Evolutionary conservation across 2,888 invertebrate species (phyloP).

Genomic region (Nymphalis c-album): DNA sequence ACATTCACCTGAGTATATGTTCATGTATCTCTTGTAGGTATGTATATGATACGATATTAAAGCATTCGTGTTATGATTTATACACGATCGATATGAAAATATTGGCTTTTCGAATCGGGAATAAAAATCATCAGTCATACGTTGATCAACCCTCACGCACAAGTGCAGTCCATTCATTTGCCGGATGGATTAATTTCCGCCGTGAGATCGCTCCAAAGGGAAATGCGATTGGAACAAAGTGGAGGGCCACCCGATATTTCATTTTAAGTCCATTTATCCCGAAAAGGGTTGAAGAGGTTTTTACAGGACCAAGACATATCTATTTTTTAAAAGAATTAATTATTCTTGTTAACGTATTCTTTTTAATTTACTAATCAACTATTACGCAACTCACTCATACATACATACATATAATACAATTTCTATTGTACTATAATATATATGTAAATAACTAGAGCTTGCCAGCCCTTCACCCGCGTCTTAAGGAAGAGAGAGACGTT

Average conservation of each 20-base stretch:
- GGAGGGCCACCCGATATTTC: constrained; percentile 61
- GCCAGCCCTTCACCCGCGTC: too few species aligned
- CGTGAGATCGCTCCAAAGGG: constrained; percentile 76
- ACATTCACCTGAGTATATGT: too few species aligned
- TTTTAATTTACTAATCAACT: neutral
- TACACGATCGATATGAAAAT: constrained; percentile 5
- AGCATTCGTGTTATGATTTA: neutral
- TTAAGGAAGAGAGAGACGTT: too few species aligned
- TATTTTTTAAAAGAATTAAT: neutral
- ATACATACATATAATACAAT: too few species aligned
- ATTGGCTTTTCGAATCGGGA: constrained; percentile 41
- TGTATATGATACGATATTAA: neutral
- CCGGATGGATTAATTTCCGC: constrained; percentile 80
- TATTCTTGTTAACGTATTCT: neutral
- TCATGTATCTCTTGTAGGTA: neutral
- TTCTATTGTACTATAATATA: too few species aligned
- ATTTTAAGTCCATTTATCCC: constrained; percentile 62
- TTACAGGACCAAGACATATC: constrained; percentile 14
- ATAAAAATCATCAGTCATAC: constrained; percentile 58
- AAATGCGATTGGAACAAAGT: constrained; percentile 79
- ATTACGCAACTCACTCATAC: too few species aligned
- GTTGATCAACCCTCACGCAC: constrained; percentile 65
- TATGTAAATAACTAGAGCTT: too few species aligned
- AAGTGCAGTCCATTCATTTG: constrained; percentile 79
- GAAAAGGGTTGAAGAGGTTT: constrained; percentile 37